A percentile compares a stretch with the other conserved stretches of the same genome.
Evolutionary conservation across 1,140 invertebrate genomes (phyloP).

Genomic region (Sycophila sp.): DNA sequence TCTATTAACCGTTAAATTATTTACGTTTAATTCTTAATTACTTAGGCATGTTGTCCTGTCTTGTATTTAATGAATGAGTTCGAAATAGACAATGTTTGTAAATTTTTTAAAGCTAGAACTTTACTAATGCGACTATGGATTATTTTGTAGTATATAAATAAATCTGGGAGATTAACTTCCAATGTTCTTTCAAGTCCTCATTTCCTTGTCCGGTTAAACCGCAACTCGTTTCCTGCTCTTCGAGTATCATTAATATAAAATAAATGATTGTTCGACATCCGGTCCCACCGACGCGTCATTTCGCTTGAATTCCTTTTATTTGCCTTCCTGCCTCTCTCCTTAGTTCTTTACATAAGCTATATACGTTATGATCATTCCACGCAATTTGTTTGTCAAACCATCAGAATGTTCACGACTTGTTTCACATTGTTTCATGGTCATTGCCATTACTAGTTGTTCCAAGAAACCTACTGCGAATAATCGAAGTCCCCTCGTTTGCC

Average conservation of each 20-base stretch:
- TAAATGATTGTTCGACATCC: slow-evolving; percentile 65
- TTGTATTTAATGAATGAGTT: no score
- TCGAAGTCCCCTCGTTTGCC: no score
- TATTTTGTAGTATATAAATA: not conserved
- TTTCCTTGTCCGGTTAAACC: slow-evolving; percentile 41
- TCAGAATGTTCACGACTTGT: slow-evolving; percentile 55
- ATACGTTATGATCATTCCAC: slow-evolving; percentile 59
- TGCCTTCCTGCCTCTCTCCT: slow-evolving; percentile 34
- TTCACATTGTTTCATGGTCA: slow-evolving; percentile 65
- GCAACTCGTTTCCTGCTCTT: slow-evolving; percentile 49
- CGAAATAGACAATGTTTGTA: not conserved
- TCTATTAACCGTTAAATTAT: not conserved
- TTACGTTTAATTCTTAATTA: no score
- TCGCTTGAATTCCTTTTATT: slow-evolving; percentile 53
- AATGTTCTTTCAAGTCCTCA: slow-evolving; percentile 36
- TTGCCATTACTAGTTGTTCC: slow-evolving; percentile 56
- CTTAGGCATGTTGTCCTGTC: no score
- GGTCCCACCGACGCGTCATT: slow-evolving; percentile 57
- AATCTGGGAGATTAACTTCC: not conserved
- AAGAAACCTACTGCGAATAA: not conserved
- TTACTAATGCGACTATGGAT: not conserved
- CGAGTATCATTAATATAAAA: slow-evolving; percentile 65
- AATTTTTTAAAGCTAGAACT: no score
- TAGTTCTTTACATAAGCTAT: slow-evolving; percentile 43
- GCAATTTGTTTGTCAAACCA: slow-evolving; percentile 65